Evolutionary conservation across 1,140 invertebrate genomes (phyloP), one percentile per base, ranked within the genome.

Genomic region (Scaptomyza pallida): DNA sequence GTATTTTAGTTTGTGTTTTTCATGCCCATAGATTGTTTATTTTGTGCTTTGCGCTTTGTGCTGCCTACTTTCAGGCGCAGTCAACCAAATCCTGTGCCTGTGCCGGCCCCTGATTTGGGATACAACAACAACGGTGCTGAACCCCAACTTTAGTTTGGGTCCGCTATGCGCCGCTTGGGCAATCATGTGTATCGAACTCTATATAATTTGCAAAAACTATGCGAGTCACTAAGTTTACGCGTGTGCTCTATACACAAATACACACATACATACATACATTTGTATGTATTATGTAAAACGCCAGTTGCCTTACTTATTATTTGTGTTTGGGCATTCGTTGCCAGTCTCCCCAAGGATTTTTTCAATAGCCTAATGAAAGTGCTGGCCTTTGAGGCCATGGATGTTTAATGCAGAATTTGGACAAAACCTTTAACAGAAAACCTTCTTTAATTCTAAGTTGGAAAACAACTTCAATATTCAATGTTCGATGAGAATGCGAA

Each of bases 161-260:
- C n/a, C 21, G 5, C 17, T 56, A 57, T 54, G 81, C 65, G 48
- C 69, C 82, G 82, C 82, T 82, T 88, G 80, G 72, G 78, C 86
- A 89, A 89, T 89, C 86, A 89, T 89, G 86, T 89, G 86, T 82
- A 89, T 89, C 78, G 81, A 89, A 72, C 86, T 89, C 75, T 86
- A 82, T 89, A 79, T 89, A 89, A 89, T 82, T 89, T 74, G 74
- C 67, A 63, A 83, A 30, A 89, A 89, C 83, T 89, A 88, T 82
- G 61, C 74, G 80, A 74, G 59, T 71, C 54, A 64, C 61, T 71
- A 65, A 57, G 35, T 56, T 52, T 60, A 45, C 47, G 30, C 17
- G 35, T 55, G 51, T 64, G 33, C 50, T 21, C 33, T 30, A 40
- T 41, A 37, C n/a, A 37, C 43, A n/a, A n/a, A n/a, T n/a, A n/a